These are phyloP conservation scores for Ferdinandea cuprea DNA, from an alignment of 2,888 invertebrate genomes.

Conservation along the genomic window DNA sequence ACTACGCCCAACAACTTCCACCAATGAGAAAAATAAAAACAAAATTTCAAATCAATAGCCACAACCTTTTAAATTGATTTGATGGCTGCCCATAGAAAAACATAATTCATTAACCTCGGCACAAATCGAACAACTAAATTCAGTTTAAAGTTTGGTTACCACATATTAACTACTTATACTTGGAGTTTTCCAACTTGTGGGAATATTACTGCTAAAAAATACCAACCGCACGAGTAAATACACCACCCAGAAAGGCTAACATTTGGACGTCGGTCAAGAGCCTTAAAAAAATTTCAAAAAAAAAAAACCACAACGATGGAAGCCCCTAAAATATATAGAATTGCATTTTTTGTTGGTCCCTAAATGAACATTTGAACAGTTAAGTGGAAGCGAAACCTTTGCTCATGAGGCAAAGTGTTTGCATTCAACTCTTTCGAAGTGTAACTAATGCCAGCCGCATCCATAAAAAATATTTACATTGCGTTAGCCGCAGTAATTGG, in stretches of 20 bases:
- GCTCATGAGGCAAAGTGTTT: conserved; percentile 46
- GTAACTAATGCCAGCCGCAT: conserved; percentile 37
- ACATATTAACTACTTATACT: background rate
- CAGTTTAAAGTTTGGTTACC: background rate
- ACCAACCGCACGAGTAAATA: conserved; percentile 21
- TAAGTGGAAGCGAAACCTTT: conserved; percentile 30
- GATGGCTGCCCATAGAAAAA: no score
- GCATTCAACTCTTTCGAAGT: conserved; percentile 54
- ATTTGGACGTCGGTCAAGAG: conserved; percentile 9
- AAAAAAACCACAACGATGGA: conserved; percentile 1
- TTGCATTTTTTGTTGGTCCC: conserved; percentile 9
- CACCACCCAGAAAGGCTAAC: background rate
- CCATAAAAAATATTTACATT: background rate
- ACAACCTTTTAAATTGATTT: no score
- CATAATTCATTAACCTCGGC: background rate
- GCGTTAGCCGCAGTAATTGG: background rate
- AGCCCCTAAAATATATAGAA: background rate
- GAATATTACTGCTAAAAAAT: conserved; percentile 9
- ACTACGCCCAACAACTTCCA: no score
- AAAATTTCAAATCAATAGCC: no score
- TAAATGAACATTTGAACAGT: conserved; percentile 30
- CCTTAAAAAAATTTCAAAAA: conserved; percentile 10
- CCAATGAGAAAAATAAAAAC: no score
- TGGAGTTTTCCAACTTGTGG: no score
- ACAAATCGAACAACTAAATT: background rate